Evolutionary conservation across 1,140 invertebrate species (phyloP).

Genomic region (Calliphora vicina): DNA sequence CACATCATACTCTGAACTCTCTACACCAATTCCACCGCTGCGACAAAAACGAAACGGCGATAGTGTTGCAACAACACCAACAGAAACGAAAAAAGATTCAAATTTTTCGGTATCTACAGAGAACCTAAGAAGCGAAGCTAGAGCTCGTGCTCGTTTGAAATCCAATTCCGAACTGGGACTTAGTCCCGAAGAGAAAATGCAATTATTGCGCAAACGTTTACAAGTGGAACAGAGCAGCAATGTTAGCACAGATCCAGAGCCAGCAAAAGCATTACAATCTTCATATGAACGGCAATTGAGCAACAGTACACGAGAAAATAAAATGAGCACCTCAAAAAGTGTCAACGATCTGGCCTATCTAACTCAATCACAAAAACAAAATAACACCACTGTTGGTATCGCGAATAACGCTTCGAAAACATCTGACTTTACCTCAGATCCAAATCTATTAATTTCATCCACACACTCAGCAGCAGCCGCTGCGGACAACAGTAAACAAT

Average conservation of each 20-base stretch:
- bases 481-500: conserved; percentile 48
- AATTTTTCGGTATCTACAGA: conserved; percentile 62
- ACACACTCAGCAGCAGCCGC: conserved; percentile 32
- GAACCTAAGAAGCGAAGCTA: conserved; percentile 72
- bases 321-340: conserved; percentile 61
- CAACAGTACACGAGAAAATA: conserved; percentile 50
- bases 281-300: conserved; percentile 23
- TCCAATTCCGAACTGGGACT: conserved; percentile 77
- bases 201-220: conserved; percentile 61
- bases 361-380: conserved; percentile 42
- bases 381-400: background rate
- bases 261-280: conserved; percentile 18
- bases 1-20: conserved; percentile 42
- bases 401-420: conserved; percentile 26
- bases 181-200: conserved; percentile 75
- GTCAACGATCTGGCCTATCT: conserved; percentile 61
- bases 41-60: conserved; percentile 37
- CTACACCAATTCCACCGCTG: conserved; percentile 45
- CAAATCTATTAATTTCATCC: conserved; percentile 66
- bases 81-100: background rate
- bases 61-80: background rate
- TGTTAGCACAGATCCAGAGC: conserved; percentile 40
- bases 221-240: conserved; percentile 49
- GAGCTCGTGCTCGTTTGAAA: conserved; percentile 73
- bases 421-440: conserved; percentile 67